These are phyloP conservation scores for Volucella zonaria DNA, from an alignment of 2,888 invertebrate genomes.

Conservation along the genomic window DNA sequence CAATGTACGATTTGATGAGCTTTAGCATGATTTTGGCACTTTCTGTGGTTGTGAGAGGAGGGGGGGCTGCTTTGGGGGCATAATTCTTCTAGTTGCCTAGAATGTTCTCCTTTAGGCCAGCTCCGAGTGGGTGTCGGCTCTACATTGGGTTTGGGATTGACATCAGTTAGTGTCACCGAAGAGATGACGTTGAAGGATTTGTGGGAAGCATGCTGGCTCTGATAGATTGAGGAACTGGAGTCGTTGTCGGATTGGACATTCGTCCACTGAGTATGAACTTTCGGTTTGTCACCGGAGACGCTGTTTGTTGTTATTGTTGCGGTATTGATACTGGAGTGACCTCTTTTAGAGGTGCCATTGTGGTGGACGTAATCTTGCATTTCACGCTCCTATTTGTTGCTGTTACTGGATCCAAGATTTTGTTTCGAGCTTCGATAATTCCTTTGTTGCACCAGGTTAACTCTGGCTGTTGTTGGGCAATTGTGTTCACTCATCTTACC, in stretches of 20 bases:
- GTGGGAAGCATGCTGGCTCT: slow-evolving; percentile 27
- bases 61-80: slow-evolving; percentile 39
- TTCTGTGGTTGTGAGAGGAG: slow-evolving; percentile 64
- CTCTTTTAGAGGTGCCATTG: slow-evolving; percentile 39
- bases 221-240: slow-evolving; percentile 32
- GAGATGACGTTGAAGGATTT: slow-evolving; percentile 66
- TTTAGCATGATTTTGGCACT: slow-evolving; percentile 78
- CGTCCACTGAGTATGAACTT: slow-evolving; percentile 66
- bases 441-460: slow-evolving; percentile 65
- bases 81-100: slow-evolving; percentile 77
- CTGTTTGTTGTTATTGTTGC: slow-evolving; percentile 38
- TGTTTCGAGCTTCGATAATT: slow-evolving; percentile 66
- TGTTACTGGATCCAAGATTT: slow-evolving; percentile 33
- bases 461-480: slow-evolving; percentile 67
- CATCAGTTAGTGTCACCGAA: slow-evolving; percentile 38
- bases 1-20: slow-evolving; percentile 56
- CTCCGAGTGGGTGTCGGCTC: slow-evolving; percentile 78
- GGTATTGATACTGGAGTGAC: slow-evolving; percentile 28
- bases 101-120: slow-evolving; percentile 82
- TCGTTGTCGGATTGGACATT: slow-evolving; percentile 44
- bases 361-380: slow-evolving; percentile 68
- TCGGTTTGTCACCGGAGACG: slow-evolving; percentile 69
- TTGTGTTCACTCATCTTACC: slow-evolving; percentile 73
- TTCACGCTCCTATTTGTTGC: slow-evolving; percentile 71
- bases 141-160: slow-evolving; percentile 36